phyloP scores from a whole-genome alignment of 1,140 invertebrate genomes.

The Heliconius melpomene region DNA sequence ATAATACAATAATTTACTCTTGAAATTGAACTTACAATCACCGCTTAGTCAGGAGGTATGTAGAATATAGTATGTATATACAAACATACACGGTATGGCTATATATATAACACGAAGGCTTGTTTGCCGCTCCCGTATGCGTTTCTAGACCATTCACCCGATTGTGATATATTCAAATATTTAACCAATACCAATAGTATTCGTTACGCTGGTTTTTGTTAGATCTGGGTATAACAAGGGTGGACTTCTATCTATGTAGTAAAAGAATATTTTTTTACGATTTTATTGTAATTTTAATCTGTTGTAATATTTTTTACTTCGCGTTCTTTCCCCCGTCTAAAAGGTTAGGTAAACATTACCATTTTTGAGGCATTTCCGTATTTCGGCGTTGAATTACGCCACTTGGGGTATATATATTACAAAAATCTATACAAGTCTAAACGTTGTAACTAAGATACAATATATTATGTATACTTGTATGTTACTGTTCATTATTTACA shows the following conservation, averaged over 20 bases:
- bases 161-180: slow-evolving; percentile 9
- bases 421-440: too few relatives aligned
- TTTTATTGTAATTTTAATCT: not conserved
- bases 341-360: too few relatives aligned
- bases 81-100: not conserved
- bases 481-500: too few relatives aligned
- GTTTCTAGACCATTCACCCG: not conserved
- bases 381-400: too few relatives aligned
- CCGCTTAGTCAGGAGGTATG: too few relatives aligned
- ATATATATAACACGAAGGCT: not conserved
- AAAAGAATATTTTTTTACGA: not conserved
- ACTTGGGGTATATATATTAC: too few relatives aligned
- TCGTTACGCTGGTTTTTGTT: not conserved
- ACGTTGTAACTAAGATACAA: too few relatives aligned
- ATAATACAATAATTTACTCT: too few relatives aligned
- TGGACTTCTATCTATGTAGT: not conserved
- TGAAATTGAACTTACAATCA: too few relatives aligned
- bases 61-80: not conserved
- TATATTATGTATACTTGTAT: too few relatives aligned
- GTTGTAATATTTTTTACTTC: not conserved
- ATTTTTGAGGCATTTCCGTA: too few relatives aligned
- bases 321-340: not conserved
- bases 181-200: slow-evolving; percentile 2
- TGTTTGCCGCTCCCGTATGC: not conserved
- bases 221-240: not conserved